Percentiles rank a stretch among this genome's conserved stretches.
Evolutionary conservation across 2,888 invertebrate species (phyloP).

Genomic region (Seira sanloemensis): DNA sequence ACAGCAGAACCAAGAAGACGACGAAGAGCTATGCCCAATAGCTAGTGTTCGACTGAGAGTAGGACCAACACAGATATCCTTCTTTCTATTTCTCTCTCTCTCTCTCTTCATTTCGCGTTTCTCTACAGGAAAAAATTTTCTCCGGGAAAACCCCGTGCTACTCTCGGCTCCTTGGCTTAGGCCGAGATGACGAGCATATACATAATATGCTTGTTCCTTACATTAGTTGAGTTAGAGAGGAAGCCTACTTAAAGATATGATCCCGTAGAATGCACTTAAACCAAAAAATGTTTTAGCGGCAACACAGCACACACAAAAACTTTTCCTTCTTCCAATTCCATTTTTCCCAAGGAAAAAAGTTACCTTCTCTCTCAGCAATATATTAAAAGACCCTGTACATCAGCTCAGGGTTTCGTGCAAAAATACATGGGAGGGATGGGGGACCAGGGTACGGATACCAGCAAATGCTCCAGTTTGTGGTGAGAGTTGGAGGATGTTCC

Average conservation of each 20-base stretch:
- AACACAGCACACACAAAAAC: neutral
- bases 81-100: conserved; percentile 30
- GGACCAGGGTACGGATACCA: conserved; percentile 51
- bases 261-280: neutral
- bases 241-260: neutral
- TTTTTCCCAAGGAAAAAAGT: neutral
- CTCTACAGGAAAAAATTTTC: conserved; percentile 31
- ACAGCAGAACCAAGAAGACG: neutral
- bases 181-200: neutral
- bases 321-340: neutral
- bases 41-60: conserved; percentile 60
- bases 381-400: neutral
- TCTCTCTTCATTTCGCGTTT: conserved; percentile 8
- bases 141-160: conserved; percentile 61
- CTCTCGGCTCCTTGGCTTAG: conserved; percentile 29
- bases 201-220: neutral
- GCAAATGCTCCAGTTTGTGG: conserved; percentile 53
- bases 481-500: conserved; percentile 57
- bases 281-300: neutral
- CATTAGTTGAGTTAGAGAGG: neutral
- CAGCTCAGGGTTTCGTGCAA: neutral
- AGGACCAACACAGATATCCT: conserved; percentile 39
- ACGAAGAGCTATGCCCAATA: conserved; percentile 33
- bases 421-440: conserved; percentile 22
- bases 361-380: neutral